A percentile compares a stretch with the other conserved stretches of the same genome.
Evolutionary conservation across 2,113 vertebrate species (phyloP).

Genomic region (Clarias magur): DNA sequence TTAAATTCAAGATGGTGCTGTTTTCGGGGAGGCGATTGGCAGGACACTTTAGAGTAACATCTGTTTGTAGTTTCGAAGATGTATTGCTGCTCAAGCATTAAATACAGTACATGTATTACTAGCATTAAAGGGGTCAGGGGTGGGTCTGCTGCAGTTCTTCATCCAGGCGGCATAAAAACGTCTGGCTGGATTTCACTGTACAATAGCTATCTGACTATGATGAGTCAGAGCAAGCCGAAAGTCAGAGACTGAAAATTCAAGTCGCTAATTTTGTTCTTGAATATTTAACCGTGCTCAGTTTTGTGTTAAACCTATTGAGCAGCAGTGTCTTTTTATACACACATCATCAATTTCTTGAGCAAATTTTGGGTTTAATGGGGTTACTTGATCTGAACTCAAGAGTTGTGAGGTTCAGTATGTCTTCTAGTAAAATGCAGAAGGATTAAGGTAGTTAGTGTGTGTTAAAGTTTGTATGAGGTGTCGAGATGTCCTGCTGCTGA

Average conservation of each 20-base stretch:
- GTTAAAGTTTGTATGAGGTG: background rate
- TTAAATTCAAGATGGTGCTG: background rate
- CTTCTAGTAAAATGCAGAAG: background rate
- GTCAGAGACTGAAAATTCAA: background rate
- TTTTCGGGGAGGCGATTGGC: background rate
- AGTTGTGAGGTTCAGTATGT: background rate
- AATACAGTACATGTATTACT: background rate
- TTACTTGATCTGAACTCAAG: background rate
- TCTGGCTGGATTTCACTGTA: background rate
- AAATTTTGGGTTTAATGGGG: too few relatives aligned
- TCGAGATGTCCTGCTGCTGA: background rate
- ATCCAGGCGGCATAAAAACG: conserved; percentile 1
- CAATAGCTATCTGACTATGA: background rate
- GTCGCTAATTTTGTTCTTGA: background rate
- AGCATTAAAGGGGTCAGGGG: background rate
- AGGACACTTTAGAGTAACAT: background rate
- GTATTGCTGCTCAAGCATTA: background rate
- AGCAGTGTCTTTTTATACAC: too few relatives aligned
- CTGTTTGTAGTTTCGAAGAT: conserved; percentile 7
- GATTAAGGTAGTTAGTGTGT: background rate
- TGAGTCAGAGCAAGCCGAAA: background rate
- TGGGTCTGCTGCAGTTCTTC: background rate
- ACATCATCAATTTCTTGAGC: too few relatives aligned
- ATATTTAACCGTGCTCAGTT: background rate
- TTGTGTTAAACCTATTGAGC: too few relatives aligned